Conservation (phyloP, 2,888 invertebrate species). For the Cosmorhoe ocellata region DNA sequence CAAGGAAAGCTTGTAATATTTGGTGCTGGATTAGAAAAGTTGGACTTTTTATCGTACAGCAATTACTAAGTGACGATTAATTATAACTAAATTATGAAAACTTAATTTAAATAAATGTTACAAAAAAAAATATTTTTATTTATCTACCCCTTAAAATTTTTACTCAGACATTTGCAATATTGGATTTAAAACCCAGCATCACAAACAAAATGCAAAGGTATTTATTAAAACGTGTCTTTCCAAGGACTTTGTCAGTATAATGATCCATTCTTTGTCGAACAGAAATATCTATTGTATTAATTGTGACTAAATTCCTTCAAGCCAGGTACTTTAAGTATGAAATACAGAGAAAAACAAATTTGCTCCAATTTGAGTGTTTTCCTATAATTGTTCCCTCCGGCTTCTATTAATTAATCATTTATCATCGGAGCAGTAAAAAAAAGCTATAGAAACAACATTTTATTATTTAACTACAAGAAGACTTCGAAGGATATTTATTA, state of each 20-base stretch:
- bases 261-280: too few species aligned
- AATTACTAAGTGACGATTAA: slow-evolving; percentile 51
- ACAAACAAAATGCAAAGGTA: too few species aligned
- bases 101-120: too few species aligned
- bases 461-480: too few species aligned
- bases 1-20: slow-evolving; percentile 44
- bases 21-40: slow-evolving; percentile 60
- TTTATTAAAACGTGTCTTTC: too few species aligned
- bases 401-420: slow-evolving; percentile 16
- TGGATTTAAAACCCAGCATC: too few species aligned
- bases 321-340: background rate
- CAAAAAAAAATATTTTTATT: too few species aligned
- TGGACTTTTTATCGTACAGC: slow-evolving; percentile 56
- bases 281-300: background rate
- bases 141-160: too few species aligned
- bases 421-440: background rate
- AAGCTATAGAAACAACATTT: background rate
- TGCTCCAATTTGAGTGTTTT: slow-evolving; percentile 3
- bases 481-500: too few species aligned
- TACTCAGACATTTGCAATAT: too few species aligned
- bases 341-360: slow-evolving; percentile 5
- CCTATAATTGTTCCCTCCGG: slow-evolving; percentile 12
- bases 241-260: too few species aligned
- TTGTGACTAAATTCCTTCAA: background rate
- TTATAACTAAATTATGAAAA: background rate